Evolutionary conservation across 2,113 vertebrate genomes (phyloP).

Genomic region (Echinops telfairi): DNA sequence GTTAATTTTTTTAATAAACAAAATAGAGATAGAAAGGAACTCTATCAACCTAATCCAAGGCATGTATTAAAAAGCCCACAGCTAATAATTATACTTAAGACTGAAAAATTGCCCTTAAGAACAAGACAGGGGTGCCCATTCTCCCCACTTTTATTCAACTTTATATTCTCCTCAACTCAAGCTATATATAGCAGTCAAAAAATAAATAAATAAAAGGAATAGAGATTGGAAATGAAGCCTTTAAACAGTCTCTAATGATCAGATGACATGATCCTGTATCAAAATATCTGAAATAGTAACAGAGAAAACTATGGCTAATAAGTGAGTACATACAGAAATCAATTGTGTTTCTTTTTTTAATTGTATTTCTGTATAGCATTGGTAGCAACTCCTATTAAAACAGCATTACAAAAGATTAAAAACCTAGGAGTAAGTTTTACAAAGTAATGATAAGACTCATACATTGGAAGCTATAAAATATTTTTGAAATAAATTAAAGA

Average conservation of each 20-base stretch:
- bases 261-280: neutral
- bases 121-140: too few relatives aligned
- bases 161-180: neutral
- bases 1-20: too few relatives aligned
- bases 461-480: neutral
- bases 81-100: too few relatives aligned
- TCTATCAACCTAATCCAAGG: too few relatives aligned
- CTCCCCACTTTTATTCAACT: too few relatives aligned
- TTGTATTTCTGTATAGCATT: neutral
- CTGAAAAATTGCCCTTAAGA: too few relatives aligned
- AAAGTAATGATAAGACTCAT: neutral
- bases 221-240: neutral
- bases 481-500: slow-evolving; percentile 28
- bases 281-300: neutral
- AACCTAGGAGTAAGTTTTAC: slow-evolving; percentile 15
- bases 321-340: slow-evolving; percentile 26
- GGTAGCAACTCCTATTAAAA: slow-evolving; percentile 28
- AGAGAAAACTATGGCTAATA: too few relatives aligned
- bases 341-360: too few relatives aligned
- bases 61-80: too few relatives aligned
- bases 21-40: too few relatives aligned
- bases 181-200: neutral
- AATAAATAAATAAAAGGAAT: slow-evolving; percentile 27
- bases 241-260: neutral
- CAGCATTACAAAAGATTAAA: neutral